Evolutionary conservation across 2,113 vertebrate species (phyloP).

Genomic region (Empidonax traillii): DNA sequence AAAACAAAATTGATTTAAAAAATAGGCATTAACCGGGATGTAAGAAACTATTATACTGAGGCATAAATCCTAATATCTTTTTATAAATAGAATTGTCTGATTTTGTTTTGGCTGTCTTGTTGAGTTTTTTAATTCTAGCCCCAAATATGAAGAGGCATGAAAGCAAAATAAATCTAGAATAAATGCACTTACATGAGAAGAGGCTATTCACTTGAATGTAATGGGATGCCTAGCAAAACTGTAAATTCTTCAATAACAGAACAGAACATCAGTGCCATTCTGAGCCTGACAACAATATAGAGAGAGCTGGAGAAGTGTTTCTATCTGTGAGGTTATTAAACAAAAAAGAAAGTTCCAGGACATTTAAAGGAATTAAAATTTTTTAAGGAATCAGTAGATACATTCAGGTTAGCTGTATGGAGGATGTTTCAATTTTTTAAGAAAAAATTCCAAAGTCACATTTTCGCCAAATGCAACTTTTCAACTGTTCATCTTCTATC

Average conservation of each 20-base stretch:
- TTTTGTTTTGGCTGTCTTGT: neutral
- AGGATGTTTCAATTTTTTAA: neutral
- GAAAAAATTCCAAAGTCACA: neutral
- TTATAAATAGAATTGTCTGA: neutral
- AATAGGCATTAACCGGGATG: neutral
- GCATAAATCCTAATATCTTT: neutral
- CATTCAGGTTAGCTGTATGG: neutral
- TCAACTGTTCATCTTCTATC: neutral
- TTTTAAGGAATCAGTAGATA: neutral
- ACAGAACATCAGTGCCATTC: neutral
- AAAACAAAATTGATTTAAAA: neutral
- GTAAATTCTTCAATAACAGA: neutral
- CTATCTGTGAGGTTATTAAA: neutral
- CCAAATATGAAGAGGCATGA: neutral
- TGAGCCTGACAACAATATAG: neutral
- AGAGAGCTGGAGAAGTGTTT: neutral
- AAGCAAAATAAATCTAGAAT: neutral
- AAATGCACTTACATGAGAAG: neutral
- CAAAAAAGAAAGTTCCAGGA: neutral
- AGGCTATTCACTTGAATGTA: neutral
- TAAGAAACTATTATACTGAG: neutral
- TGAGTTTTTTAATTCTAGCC: neutral
- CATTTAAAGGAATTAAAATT: neutral
- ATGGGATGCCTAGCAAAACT: neutral
- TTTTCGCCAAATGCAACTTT: neutral